These are phyloP conservation scores for Bothrops jararaca DNA, from an alignment of 2,113 vertebrate species.

Conservation along the genomic window DNA sequence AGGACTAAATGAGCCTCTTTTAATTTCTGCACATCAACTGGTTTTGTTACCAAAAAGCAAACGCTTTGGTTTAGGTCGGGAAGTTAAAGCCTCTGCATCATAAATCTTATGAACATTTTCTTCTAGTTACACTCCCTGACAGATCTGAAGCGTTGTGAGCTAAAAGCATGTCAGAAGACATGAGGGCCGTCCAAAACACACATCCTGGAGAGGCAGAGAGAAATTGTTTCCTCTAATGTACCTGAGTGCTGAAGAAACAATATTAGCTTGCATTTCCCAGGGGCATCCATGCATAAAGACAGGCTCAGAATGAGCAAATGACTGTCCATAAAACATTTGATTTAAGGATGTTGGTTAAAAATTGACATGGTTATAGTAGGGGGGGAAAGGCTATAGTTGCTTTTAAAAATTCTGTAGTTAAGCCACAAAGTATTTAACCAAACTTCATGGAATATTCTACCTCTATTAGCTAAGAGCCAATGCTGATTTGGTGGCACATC, in stretches of 20 bases:
- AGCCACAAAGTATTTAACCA: constrained; percentile 38
- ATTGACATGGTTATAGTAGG: constrained; percentile 25
- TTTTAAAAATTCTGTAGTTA: constrained; percentile 41
- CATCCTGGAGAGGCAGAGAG: constrained; percentile 11
- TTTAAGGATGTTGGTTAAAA: constrained; percentile 56
- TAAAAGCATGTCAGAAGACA: constrained; percentile 63
- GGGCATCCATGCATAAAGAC: background rate
- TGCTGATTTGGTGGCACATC: background rate
- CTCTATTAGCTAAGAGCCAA: background rate
- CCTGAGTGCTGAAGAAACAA: constrained; percentile 36
- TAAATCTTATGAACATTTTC: constrained; percentile 64
- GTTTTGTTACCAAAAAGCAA: constrained; percentile 53
- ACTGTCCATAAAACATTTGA: constrained; percentile 47
- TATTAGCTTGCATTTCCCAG: constrained; percentile 34
- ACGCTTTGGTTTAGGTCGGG: constrained; percentile 51
- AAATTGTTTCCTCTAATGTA: constrained; percentile 28
- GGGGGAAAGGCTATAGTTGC: background rate
- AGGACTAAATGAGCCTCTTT: constrained; percentile 25
- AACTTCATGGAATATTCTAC: constrained; percentile 21
- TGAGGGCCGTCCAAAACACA: constrained; percentile 46
- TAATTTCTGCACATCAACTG: constrained; percentile 38
- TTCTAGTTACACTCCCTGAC: constrained; percentile 64
- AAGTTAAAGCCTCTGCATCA: constrained; percentile 54
- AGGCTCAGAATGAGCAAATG: constrained; percentile 34
- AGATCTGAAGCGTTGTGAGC: constrained; percentile 60